Evolutionary conservation across 2,888 invertebrate species (phyloP), one percentile per base, ranked within the genome.

Genomic region (Lasioglossum calceatum): DNA sequence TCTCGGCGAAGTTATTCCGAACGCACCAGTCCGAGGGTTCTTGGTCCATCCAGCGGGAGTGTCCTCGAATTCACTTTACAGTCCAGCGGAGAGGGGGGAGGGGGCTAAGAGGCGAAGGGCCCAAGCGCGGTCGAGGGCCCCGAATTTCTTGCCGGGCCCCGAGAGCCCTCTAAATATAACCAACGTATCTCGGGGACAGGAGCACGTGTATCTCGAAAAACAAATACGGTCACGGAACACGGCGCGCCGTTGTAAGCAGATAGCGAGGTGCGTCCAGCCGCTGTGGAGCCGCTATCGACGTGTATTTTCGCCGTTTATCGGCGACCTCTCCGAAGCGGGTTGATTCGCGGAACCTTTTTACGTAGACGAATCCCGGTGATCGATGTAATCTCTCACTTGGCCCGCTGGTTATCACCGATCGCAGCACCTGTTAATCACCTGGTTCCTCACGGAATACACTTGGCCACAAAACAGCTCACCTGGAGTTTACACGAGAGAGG

Each of bases 121-220:
- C 78, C 32, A n/a, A 42, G 39, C 36, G 47, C 50, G 70, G 42
- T 36, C 67, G 74, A 36, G 64, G 61, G 67, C 42, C 16, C 58
- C 75, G 71, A 85, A 79, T 84, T 75, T 77, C 78, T 54, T 50
- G 61, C 44, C 47, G 27, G 54, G 19, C 39, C 67, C 67, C 44
- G 44, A 44, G 32, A 61, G 54, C 23, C 78, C 71, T 44, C 80
- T 82, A 88, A 89, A 88, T 89, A 88, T 88, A 85, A 78, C 73
- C 67, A 74, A 64, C 42, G 71, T 16, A 50, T 27, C 76, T 54
- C n/a, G n/a, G 42, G 36, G 16, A 32, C 71, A 61, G 76, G 47
- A 83, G 67, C 90, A 87, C 90, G 88, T 81, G 89, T 79, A 73
- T 71, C 85, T 75, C 76, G 80, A 73, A 67, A 89, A 88, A 82